Evolutionary conservation across 2,113 vertebrate genomes (phyloP).

Genomic region (Synodontis membranacea): DNA sequence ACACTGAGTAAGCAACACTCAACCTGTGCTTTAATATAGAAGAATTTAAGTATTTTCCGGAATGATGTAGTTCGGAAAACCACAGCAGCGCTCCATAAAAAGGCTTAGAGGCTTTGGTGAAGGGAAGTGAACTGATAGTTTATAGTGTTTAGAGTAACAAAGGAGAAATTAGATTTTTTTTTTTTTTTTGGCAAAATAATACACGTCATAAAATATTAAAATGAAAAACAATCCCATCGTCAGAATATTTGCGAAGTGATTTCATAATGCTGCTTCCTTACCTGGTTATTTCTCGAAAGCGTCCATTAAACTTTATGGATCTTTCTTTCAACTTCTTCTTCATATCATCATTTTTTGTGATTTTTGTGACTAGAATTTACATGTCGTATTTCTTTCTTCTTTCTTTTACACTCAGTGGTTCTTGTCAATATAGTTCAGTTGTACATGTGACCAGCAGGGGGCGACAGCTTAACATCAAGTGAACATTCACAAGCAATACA

Average conservation of each 20-base stretch:
- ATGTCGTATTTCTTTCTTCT: neutral
- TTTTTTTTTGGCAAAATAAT: neutral
- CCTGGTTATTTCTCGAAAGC: neutral
- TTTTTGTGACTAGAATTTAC: too few species aligned
- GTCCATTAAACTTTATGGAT: neutral
- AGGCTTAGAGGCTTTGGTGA: too few species aligned
- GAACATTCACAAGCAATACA: neutral
- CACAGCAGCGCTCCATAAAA: neutral
- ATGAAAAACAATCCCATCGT: neutral
- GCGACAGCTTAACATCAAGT: conserved; percentile 1
- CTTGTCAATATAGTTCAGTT: neutral
- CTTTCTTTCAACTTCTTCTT: neutral
- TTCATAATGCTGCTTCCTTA: neutral
- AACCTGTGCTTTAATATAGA: neutral
- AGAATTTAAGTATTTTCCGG: neutral
- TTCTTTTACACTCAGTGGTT: neutral
- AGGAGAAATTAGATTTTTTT: neutral
- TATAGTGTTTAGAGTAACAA: neutral
- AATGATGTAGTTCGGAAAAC: neutral
- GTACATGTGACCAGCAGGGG: conserved; percentile 27
- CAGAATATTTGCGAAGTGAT: neutral
- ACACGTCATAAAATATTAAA: neutral
- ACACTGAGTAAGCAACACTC: neutral
- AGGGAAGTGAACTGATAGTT: neutral
- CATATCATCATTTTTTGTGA: neutral